Evolutionary conservation across 23 tunicate genomes (phyloP).

Genomic region (Aplidium turbinatum): DNA sequence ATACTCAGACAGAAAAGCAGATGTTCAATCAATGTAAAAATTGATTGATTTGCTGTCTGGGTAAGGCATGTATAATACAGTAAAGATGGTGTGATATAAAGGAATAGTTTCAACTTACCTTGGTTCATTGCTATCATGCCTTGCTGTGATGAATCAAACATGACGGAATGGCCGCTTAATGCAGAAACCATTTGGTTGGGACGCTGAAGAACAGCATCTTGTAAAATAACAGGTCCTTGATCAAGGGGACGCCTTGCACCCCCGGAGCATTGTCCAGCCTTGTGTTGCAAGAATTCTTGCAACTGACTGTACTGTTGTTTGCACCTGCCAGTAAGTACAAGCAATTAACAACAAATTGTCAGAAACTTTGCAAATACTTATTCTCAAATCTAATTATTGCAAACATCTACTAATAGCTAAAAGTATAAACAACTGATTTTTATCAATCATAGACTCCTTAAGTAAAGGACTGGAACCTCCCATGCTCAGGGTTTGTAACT

Average conservation of each 20-base stretch:
- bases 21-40: not conserved
- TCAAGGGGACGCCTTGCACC: not conserved
- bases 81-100: not conserved
- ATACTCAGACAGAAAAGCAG: not conserved
- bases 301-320: constrained; percentile 41
- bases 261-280: constrained; percentile 8
- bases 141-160: not conserved
- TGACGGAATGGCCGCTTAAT: not conserved
- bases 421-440: not conserved
- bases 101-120: no score
- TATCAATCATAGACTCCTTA: no score
- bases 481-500: no score
- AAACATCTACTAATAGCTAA: no score
- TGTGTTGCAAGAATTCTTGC: constrained; percentile 35
- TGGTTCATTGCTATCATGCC: not conserved
- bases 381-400: no score
- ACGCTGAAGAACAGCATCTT: not conserved
- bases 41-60: no score
- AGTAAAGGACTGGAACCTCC: no score
- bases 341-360: not conserved
- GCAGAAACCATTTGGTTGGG: not conserved
- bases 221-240: not conserved
- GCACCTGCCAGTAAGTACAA: constrained; percentile 12
- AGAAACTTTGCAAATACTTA: no score
- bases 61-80: not conserved